Percentiles rank a stretch among this genome's conserved stretches.
These are phyloP conservation scores for Drosophila cracens DNA, from an alignment of 2,888 invertebrate genomes.

Conservation along the genomic window DNA sequence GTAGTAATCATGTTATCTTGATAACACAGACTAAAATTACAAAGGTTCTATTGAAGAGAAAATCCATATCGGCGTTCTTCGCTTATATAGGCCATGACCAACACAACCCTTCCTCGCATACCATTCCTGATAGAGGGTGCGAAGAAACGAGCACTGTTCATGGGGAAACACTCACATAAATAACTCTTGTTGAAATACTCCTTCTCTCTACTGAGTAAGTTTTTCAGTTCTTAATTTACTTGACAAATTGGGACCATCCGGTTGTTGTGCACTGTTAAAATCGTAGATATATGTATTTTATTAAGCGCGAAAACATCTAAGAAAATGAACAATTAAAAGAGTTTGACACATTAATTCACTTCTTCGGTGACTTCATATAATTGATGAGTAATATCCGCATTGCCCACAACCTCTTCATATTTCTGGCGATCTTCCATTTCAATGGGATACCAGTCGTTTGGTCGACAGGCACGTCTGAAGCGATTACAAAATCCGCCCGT, in stretches of 20 bases:
- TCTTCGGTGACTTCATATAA: constrained; percentile 76
- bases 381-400: constrained; percentile 81
- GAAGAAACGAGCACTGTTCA: background rate
- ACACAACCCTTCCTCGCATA: too few species aligned
- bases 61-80: background rate
- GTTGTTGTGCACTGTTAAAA: background rate
- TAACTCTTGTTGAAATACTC: background rate
- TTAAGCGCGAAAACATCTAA: background rate
- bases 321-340: background rate
- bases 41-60: background rate
- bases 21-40: background rate
- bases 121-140: background rate
- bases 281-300: background rate
- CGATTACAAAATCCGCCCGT: constrained; percentile 73
- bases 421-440: constrained; percentile 77
- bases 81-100: background rate
- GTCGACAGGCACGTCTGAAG: constrained; percentile 74
- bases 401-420: constrained; percentile 80
- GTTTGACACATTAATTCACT: constrained; percentile 36
- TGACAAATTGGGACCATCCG: background rate
- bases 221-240: background rate
- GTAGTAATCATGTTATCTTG: too few species aligned
- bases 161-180: background rate
- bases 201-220: background rate
- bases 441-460: constrained; percentile 84